Conservation (phyloP, 2,113 vertebrate species). For the Ictalurus punctatus region DNA sequence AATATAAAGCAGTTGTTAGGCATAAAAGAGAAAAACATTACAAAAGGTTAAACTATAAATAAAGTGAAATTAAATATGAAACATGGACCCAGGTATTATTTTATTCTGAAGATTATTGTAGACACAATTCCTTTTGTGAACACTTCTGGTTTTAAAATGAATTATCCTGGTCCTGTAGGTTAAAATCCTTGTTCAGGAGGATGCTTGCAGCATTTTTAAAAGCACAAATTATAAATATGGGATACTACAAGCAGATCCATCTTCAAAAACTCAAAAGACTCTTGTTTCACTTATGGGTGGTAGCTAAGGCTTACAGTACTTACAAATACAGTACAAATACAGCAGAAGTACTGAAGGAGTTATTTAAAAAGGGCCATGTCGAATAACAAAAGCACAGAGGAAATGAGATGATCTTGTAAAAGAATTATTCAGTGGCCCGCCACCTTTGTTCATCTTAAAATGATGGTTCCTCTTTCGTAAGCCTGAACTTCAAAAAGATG, state of each 20-base stretch:
- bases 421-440: neutral
- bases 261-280: neutral
- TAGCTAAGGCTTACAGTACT: conserved; percentile 2
- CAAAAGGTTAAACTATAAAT: neutral
- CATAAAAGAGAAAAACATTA: neutral
- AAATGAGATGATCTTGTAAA: neutral
- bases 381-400: neutral
- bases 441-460: neutral
- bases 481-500: neutral
- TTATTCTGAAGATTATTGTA: conserved; percentile 40
- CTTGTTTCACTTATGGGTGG: neutral
- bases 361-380: neutral
- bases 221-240: conserved; percentile 32
- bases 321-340: neutral
- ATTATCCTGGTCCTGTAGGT: conserved; percentile 19
- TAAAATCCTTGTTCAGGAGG: conserved; percentile 14
- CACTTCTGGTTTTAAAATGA: conserved; percentile 20
- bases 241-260: neutral
- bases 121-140: conserved; percentile 25
- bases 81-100: conserved; percentile 22
- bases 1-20: neutral
- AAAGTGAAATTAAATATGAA: neutral
- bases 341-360: neutral
- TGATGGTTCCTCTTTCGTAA: conserved; percentile 1
- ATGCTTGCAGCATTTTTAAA: neutral